Conservation (phyloP, 2,113 vertebrate species). For the Baryphthengus martii region DNA sequence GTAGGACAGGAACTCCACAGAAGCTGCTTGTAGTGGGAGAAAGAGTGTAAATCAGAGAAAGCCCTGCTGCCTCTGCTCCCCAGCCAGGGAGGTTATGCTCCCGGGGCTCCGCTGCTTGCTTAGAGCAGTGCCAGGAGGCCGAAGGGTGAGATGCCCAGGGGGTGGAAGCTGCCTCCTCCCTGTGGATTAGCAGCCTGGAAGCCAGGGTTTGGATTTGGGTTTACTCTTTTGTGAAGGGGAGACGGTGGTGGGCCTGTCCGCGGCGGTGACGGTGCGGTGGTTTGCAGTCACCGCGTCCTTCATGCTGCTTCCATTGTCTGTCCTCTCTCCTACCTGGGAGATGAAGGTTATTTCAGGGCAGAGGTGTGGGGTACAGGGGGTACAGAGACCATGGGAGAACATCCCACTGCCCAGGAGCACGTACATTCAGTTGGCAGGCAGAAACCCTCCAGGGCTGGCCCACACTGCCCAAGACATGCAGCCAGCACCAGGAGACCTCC, state of each 20-base stretch:
- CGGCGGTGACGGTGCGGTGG: background rate
- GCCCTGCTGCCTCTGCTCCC: background rate
- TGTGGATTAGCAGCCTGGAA: background rate
- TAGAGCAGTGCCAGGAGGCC: background rate
- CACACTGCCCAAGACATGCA: rapidly evolving
- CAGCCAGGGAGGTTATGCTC: background rate
- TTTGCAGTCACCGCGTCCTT: background rate
- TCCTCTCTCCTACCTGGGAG: background rate
- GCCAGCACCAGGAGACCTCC: background rate
- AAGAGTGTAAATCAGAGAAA: background rate
- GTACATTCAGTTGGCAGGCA: background rate
- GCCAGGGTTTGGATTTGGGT: background rate
- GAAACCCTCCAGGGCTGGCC: background rate
- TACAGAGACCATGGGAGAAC: rapidly evolving
- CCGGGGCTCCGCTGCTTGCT: background rate
- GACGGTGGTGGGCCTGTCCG: background rate
- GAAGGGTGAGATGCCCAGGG: background rate
- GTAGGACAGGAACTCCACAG: conserved; percentile 24
- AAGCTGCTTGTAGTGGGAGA: background rate
- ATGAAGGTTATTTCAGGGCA: background rate
- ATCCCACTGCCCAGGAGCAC: background rate
- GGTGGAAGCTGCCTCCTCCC: background rate
- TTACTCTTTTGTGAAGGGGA: background rate
- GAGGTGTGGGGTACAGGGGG: background rate
- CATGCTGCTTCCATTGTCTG: background rate